A percentile compares a stretch with the other conserved stretches of the same genome.
Conservation (phyloP, 2,113 vertebrate genomes). For the Sardina pilchardus region DNA sequence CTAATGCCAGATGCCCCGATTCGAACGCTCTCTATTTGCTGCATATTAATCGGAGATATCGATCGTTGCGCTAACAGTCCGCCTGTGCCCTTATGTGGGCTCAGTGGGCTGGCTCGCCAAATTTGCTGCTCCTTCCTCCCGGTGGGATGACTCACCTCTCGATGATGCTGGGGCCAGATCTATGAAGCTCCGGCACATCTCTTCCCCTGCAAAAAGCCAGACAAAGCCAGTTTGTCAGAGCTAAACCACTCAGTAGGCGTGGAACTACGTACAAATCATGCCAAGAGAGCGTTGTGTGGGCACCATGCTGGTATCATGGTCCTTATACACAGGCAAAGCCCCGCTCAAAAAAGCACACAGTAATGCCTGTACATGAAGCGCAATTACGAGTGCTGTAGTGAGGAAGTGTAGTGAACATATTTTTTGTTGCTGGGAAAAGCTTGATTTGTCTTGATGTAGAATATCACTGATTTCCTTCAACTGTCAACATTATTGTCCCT, state of each 20-base stretch:
- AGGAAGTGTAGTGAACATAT: neutral
- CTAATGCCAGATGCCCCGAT: neutral
- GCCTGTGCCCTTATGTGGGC: too few relatives aligned
- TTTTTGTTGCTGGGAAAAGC: neutral
- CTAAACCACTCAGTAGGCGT: neutral
- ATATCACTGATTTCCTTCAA: too few relatives aligned
- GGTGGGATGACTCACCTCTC: constrained; percentile 79
- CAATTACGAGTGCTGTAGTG: neutral
- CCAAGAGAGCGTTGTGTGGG: neutral
- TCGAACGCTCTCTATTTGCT: neutral
- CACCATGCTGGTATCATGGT: neutral
- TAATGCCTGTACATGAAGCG: neutral
- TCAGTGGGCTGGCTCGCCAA: too few relatives aligned
- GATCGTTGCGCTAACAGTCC: too few relatives aligned
- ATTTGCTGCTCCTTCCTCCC: neutral
- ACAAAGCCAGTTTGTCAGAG: neutral
- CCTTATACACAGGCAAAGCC: neutral
- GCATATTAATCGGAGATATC: neutral
- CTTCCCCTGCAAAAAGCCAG: constrained; percentile 75
- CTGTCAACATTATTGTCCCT: too few relatives aligned
- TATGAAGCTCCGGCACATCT: constrained; percentile 91
- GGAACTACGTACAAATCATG: neutral
- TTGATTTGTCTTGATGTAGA: too few relatives aligned
- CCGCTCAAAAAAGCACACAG: neutral
- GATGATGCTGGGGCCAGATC: constrained; percentile 92